These are phyloP conservation scores for Drosophila ercepeae DNA, from an alignment of 1,140 invertebrate genomes.

Conservation along the genomic window DNA sequence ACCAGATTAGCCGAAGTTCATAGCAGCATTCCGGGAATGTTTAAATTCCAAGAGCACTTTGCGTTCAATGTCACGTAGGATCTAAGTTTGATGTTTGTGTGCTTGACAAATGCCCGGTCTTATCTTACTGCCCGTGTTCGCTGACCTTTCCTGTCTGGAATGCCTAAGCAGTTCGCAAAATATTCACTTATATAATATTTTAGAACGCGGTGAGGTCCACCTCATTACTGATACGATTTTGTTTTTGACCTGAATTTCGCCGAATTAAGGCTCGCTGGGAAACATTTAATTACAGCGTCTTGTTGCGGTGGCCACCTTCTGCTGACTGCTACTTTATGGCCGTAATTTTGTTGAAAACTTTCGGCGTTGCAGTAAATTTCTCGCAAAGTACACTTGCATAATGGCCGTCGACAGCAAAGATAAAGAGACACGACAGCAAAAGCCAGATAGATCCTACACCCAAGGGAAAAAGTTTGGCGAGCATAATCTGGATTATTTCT, in stretches of 20 bases:
- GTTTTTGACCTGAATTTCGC: slow-evolving; percentile 2
- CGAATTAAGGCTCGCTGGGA: slow-evolving; percentile 30
- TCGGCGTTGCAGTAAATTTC: slow-evolving; percentile 67
- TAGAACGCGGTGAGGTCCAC: slow-evolving; percentile 9
- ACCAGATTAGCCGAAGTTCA: slow-evolving; percentile 24
- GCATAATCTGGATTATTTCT: background rate
- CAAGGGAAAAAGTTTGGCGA: slow-evolving; percentile 1
- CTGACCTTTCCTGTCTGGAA: slow-evolving; percentile 40
- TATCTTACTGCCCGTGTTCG: slow-evolving; percentile 12
- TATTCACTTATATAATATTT: slow-evolving; percentile 43
- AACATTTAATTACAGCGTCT: slow-evolving; percentile 48
- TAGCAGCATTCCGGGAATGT: background rate
- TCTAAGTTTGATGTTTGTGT: slow-evolving; percentile 5
- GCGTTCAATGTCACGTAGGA: slow-evolving; percentile 19
- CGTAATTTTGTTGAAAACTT: slow-evolving; percentile 64
- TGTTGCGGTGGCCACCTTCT: slow-evolving; percentile 23
- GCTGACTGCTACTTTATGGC: slow-evolving; percentile 48
- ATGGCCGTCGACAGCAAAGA: slow-evolving; percentile 44
- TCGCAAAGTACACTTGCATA: slow-evolving; percentile 29
- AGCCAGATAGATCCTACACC: slow-evolving; percentile 11
- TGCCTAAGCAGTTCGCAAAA: slow-evolving; percentile 37
- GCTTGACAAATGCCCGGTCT: slow-evolving; percentile 9
- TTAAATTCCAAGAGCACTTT: slow-evolving; percentile 4
- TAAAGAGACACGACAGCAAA: slow-evolving; percentile 21
- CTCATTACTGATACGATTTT: slow-evolving; percentile 39